phyloP scores from a whole-genome alignment of 2,113 vertebrate species.

The Thunnus maccoyii region DNA sequence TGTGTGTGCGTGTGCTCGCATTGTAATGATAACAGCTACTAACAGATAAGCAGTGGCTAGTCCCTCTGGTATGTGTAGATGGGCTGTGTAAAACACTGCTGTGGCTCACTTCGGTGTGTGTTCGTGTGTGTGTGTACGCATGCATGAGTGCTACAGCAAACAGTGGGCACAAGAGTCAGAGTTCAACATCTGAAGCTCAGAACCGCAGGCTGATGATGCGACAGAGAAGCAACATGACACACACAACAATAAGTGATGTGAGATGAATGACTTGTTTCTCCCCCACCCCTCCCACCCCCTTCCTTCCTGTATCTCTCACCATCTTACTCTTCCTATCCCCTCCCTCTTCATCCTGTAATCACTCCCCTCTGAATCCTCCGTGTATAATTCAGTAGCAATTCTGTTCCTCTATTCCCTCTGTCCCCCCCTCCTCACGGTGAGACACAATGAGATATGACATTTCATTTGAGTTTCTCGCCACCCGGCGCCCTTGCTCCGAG shows the following conservation, averaged over 20 bases:
- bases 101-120: slow-evolving; percentile 19
- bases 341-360: slow-evolving; percentile 66
- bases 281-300: not conserved
- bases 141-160: slow-evolving; percentile 10
- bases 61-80: slow-evolving; percentile 59
- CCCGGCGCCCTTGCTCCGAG: slow-evolving; percentile 53
- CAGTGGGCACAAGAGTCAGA: slow-evolving; percentile 25
- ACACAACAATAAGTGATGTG: slow-evolving; percentile 45
- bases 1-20: slow-evolving; percentile 26
- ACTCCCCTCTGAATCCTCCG: slow-evolving; percentile 74
- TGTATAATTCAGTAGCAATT: slow-evolving; percentile 77
- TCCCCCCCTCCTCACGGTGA: slow-evolving; percentile 52
- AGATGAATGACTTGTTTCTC: slow-evolving; percentile 56
- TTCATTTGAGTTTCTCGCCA: slow-evolving; percentile 73
- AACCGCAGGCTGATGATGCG: slow-evolving; percentile 39
- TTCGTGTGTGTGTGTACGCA: slow-evolving; percentile 9
- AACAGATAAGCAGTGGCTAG: slow-evolving; percentile 64
- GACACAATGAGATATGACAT: slow-evolving; percentile 82
- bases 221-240: slow-evolving; percentile 45
- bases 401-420: slow-evolving; percentile 56
- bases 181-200: slow-evolving; percentile 35
- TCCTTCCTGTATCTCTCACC: slow-evolving; percentile 15
- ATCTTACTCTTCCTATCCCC: slow-evolving; percentile 26
- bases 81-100: slow-evolving; percentile 44
- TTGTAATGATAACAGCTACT: slow-evolving; percentile 69